phyloP scores from a whole-genome alignment of 2,888 invertebrate species.

The Mycalesis mineus region DNA sequence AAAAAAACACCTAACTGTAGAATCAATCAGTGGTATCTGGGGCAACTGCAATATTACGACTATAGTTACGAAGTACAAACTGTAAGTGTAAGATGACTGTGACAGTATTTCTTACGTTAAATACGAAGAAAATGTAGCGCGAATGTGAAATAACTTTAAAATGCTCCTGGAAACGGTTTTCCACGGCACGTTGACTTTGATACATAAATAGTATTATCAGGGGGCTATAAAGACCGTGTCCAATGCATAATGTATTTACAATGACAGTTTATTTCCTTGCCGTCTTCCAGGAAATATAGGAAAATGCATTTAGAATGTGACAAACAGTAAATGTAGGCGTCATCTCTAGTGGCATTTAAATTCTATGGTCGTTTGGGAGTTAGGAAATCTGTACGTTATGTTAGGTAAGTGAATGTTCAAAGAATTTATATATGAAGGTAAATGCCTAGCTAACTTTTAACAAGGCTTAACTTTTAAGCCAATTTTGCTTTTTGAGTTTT shows the following conservation, averaged over 20 bases:
- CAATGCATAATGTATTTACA: constrained; percentile 20
- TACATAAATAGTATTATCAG: constrained; percentile 13
- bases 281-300: constrained; percentile 11
- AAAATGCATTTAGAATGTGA: constrained; percentile 15
- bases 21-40: no score
- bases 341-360: constrained; percentile 7
- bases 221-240: constrained; percentile 12
- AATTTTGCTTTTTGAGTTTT: not conserved
- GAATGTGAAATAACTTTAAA: not conserved
- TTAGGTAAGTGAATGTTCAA: no score
- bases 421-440: not conserved
- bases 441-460: constrained; percentile 1
- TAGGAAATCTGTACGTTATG: constrained; percentile 1
- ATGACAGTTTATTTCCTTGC: constrained; percentile 22
- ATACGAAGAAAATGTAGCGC: not conserved
- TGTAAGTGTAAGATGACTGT: no score
- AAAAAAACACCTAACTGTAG: no score
- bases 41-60: no score
- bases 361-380: constrained; percentile 9
- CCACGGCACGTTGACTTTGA: constrained; percentile 1
- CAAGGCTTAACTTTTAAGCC: not conserved
- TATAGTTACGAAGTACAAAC: no score
- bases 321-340: constrained; percentile 13
- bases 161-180: not conserved
- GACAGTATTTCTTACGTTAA: not conserved